Evolutionary conservation across 2,888 invertebrate genomes (phyloP).

Genomic region (Calliphora vomitoria): DNA sequence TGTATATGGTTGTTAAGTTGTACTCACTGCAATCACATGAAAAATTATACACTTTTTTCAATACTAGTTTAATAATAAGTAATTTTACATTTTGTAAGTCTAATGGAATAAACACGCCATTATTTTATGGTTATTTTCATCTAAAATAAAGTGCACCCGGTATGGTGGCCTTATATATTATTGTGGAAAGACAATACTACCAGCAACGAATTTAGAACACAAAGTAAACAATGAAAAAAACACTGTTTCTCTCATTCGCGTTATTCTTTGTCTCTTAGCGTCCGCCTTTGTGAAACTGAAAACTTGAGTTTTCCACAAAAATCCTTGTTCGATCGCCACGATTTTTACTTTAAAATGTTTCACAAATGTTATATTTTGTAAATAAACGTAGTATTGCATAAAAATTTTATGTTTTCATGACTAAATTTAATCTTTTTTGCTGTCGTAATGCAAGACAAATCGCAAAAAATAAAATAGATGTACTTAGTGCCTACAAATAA

Average conservation of each 20-base stretch:
- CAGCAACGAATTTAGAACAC: slow-evolving; percentile 54
- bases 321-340: not conserved
- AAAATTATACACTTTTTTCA: not conserved
- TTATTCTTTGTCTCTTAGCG: slow-evolving; percentile 29
- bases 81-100: slow-evolving; percentile 20
- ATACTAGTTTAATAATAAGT: not conserved
- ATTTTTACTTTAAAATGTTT: slow-evolving; percentile 11
- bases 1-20: not conserved
- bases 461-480: slow-evolving; percentile 21
- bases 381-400: not conserved
- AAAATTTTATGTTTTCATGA: slow-evolving; percentile 39
- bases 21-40: not conserved
- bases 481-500: too few relatives aligned
- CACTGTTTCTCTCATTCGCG: slow-evolving; percentile 30
- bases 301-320: not conserved
- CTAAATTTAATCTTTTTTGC: slow-evolving; percentile 31
- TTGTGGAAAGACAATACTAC: slow-evolving; percentile 32
- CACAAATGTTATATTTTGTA: slow-evolving; percentile 26
- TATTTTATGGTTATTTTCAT: slow-evolving; percentile 3
- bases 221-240: slow-evolving; percentile 55
- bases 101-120: slow-evolving; percentile 14
- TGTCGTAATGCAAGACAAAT: slow-evolving; percentile 51
- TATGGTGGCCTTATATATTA: slow-evolving; percentile 5
- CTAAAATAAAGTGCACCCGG: not conserved
- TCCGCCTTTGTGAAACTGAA: not conserved